Evolutionary conservation across 2,888 invertebrate genomes (phyloP).

Genomic region (Polydrusus pterygomalis): DNA sequence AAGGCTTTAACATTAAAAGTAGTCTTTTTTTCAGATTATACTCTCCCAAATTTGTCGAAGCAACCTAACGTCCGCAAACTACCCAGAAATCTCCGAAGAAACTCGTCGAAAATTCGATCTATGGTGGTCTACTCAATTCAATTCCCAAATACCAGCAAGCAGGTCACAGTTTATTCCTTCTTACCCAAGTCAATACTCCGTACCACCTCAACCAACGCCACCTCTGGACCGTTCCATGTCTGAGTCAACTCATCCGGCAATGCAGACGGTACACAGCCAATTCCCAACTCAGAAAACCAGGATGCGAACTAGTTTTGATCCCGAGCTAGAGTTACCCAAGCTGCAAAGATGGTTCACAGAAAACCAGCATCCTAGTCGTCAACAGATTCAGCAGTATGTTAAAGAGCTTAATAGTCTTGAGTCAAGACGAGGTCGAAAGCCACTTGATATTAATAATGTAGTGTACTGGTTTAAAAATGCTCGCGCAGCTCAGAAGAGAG

Average conservation of each 20-base stretch:
- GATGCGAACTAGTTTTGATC: conserved; percentile 98
- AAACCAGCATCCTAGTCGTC: conserved; percentile 97
- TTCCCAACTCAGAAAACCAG: conserved; percentile 91
- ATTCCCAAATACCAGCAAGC: conserved; percentile 73
- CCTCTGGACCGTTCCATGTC: conserved; percentile 73
- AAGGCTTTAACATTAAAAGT: neutral
- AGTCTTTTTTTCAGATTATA: conserved; percentile 77
- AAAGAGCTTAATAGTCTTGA: conserved; percentile 94
- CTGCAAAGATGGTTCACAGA: conserved; percentile 97
- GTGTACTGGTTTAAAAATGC: conserved; percentile 99
- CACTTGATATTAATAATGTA: conserved; percentile 95
- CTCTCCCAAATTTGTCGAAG: conserved; percentile 89
- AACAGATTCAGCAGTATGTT: conserved; percentile 97
- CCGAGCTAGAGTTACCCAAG: conserved; percentile 96
- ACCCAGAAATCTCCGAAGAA: conserved; percentile 87
- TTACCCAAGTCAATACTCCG: conserved; percentile 73
- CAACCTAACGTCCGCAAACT: conserved; percentile 79
- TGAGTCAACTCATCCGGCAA: conserved; percentile 80
- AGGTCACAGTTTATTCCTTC: conserved; percentile 71
- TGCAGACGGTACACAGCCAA: conserved; percentile 85
- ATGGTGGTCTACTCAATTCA: conserved; percentile 89
- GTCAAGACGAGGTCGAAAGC: conserved; percentile 93
- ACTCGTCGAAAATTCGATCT: conserved; percentile 91
- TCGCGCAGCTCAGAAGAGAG: conserved; percentile 94
- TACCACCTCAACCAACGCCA: conserved; percentile 70